Percentiles rank a stretch among this genome's conserved stretches.
These are phyloP conservation scores for Aproaerema taeniolella DNA, from an alignment of 2,888 invertebrate genomes.

Conservation along the genomic window DNA sequence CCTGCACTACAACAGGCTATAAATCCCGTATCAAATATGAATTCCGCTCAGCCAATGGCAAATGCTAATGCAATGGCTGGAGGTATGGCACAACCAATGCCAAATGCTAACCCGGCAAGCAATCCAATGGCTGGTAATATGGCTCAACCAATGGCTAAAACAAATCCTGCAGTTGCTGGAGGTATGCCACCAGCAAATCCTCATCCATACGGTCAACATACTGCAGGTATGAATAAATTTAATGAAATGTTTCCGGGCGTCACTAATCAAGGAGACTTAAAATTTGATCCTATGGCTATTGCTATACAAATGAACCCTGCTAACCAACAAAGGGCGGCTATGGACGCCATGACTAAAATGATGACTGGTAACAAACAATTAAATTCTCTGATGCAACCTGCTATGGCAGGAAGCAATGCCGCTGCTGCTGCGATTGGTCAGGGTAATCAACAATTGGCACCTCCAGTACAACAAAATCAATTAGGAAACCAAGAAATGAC, in stretches of 20 bases:
- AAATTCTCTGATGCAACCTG: conserved; percentile 23
- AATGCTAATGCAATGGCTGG: conserved; percentile 11
- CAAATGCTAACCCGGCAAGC: not conserved
- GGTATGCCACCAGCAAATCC: conserved; percentile 16
- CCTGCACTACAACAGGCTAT: no score
- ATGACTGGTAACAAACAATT: conserved; percentile 30
- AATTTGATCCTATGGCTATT: conserved; percentile 67
- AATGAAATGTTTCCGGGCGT: conserved; percentile 66
- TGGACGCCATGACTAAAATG: conserved; percentile 47
- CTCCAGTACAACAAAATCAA: not conserved
- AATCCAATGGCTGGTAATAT: not conserved
- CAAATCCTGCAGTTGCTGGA: no score
- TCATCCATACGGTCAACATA: conserved; percentile 39
- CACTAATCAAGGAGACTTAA: conserved; percentile 48
- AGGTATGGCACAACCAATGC: not conserved
- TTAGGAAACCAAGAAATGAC: conserved; percentile 4
- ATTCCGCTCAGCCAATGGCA: not conserved
- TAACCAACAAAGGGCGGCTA: conserved; percentile 50
- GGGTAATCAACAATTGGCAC: conserved; percentile 6
- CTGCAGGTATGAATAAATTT: conserved; percentile 51
- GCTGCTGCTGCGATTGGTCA: conserved; percentile 22
- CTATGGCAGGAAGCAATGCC: conserved; percentile 25
- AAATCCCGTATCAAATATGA: no score
- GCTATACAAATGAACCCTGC: conserved; percentile 70
- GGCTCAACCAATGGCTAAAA: not conserved